Conservation (phyloP, 2,888 invertebrate genomes). For the Micropterix aruncella region DNA sequence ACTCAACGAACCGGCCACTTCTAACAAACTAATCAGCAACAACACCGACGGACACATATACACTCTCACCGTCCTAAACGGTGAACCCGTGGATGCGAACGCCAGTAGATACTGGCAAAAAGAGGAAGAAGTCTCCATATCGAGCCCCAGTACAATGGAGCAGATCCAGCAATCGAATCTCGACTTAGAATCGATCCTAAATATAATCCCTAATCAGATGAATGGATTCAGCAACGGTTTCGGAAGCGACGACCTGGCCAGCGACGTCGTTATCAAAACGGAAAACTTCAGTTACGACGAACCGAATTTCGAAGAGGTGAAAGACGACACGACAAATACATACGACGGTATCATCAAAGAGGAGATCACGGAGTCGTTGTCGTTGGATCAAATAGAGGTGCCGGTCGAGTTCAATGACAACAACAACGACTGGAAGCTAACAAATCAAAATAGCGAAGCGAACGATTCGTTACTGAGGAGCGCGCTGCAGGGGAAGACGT, state of each 20-base stretch:
- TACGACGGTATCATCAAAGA: conserved; percentile 22
- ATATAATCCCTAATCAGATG: conserved; percentile 50
- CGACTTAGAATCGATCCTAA: conserved; percentile 70
- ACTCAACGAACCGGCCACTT: conserved; percentile 33
- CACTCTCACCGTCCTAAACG: conserved; percentile 76
- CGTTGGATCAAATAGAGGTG: conserved; percentile 38
- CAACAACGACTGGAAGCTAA: conserved; percentile 72
- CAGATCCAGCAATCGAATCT: conserved; percentile 42
- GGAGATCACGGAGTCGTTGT: conserved; percentile 33
- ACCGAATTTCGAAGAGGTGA: conserved; percentile 49
- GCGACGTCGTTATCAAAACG: conserved; percentile 47
- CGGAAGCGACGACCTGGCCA: conserved; percentile 36
- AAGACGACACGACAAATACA: conserved; percentile 30
- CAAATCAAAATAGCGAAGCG: conserved; percentile 51
- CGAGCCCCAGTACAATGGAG: conserved; percentile 44
- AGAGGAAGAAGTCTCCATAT: conserved; percentile 47
- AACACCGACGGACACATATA: conserved; percentile 75
- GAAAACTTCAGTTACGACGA: conserved; percentile 66
- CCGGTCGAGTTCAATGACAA: conserved; percentile 50
- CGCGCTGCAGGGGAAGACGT: conserved; percentile 69
- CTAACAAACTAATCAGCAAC: conserved; percentile 34
- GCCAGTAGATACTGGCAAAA: conserved; percentile 51
- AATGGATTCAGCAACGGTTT: conserved; percentile 45
- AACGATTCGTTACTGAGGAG: conserved; percentile 68
- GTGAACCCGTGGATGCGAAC: conserved; percentile 52